Conservation (phyloP, 1,140 invertebrate genomes). For the Hylyphantes graminicola region DNA sequence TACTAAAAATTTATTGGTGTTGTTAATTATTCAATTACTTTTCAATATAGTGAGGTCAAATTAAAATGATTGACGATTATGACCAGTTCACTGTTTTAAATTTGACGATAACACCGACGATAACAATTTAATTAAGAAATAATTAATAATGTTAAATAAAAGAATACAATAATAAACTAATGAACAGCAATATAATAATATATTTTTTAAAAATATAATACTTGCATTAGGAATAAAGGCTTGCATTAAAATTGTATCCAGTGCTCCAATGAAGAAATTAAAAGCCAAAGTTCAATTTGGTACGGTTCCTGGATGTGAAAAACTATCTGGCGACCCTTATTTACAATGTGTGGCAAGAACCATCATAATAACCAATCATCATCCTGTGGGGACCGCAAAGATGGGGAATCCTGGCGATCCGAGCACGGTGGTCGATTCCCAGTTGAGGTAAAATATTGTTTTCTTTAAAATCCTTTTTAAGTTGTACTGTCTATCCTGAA, state of each 20-base stretch:
- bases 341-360: constrained; percentile 87
- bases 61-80: no score
- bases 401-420: constrained; percentile 84
- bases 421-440: constrained; percentile 83
- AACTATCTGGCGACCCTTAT: constrained; percentile 81
- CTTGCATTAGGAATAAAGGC: constrained; percentile 71
- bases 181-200: no score
- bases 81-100: no score
- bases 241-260: constrained; percentile 72
- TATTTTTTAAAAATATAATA: no score
- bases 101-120: no score
- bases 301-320: constrained; percentile 81
- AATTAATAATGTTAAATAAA: no score
- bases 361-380: constrained; percentile 86
- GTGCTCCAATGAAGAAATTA: constrained; percentile 71
- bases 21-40: no score
- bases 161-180: no score
- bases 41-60: no score
- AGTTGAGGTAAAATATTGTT: constrained; percentile 69
- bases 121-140: no score
- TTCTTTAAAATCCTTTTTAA: background rate
- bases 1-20: no score
- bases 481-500: no score
- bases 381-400: constrained; percentile 73
- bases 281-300: constrained; percentile 33